phyloP scores from a whole-genome alignment of 1,140 invertebrate species.

The Microplitis demolitor region DNA sequence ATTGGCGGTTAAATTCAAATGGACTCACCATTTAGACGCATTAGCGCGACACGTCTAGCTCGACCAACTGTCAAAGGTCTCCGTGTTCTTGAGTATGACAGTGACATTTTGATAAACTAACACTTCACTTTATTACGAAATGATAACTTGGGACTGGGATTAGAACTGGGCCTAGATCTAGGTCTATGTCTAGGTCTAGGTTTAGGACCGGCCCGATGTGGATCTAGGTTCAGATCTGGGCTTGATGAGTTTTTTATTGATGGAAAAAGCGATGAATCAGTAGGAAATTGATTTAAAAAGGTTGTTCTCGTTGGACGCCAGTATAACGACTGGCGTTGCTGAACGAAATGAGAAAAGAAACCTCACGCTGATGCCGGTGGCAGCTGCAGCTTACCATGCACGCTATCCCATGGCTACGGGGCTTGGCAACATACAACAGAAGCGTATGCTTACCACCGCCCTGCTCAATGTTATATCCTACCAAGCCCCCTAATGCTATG shows the following conservation, averaged over 20 bases:
- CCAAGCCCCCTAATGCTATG: neutral
- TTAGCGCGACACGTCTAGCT: conserved; percentile 53
- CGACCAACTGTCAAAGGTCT: conserved; percentile 49
- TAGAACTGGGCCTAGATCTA: too few species aligned
- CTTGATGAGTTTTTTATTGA: neutral
- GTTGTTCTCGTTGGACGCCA: conserved; percentile 46
- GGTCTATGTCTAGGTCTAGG: too few species aligned
- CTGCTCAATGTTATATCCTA: neutral
- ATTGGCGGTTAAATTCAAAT: too few species aligned
- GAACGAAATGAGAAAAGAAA: conserved; percentile 33
- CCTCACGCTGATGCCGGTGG: conserved; percentile 43
- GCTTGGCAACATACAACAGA: conserved; percentile 18
- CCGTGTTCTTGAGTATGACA: conserved; percentile 48
- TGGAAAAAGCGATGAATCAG: neutral
- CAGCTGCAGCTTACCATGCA: conserved; percentile 36
- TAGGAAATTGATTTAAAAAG: neutral
- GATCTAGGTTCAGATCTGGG: too few species aligned
- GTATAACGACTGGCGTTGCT: conserved; percentile 53
- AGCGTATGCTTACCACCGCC: conserved; percentile 32
- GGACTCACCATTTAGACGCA: conserved; percentile 49
- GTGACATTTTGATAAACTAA: conserved; percentile 38
- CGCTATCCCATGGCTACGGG: conserved; percentile 32
- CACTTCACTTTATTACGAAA: neutral
- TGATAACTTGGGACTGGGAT: neutral
- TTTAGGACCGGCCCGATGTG: too few species aligned